Conservation (phyloP, 2,888 invertebrate genomes). For the Clunio marinus region DNA sequence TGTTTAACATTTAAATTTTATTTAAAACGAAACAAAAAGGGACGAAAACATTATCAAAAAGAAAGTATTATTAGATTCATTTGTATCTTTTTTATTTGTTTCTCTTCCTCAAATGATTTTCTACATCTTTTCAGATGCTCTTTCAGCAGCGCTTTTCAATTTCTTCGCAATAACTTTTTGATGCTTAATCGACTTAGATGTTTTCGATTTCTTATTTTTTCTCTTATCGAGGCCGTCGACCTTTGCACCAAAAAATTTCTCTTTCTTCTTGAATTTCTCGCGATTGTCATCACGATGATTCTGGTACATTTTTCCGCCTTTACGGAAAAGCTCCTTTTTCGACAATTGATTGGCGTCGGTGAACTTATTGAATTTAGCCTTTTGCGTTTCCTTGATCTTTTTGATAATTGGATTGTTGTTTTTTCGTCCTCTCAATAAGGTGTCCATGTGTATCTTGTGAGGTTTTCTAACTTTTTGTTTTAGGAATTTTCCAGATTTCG, state of each 20-base stretch:
- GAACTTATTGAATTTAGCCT: constrained; percentile 39
- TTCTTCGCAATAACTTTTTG: constrained; percentile 30
- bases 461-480: constrained; percentile 39
- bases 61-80: too few species aligned
- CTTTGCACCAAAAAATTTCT: constrained; percentile 32
- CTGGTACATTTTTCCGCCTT: constrained; percentile 28
- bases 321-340: constrained; percentile 37
- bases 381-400: constrained; percentile 28
- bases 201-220: constrained; percentile 23
- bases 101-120: too few species aligned
- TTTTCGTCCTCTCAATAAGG: constrained; percentile 35
- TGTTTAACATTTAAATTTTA: too few species aligned
- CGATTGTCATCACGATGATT: constrained; percentile 16
- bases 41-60: too few species aligned
- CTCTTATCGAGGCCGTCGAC: constrained; percentile 14
- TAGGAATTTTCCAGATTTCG: constrained; percentile 35
- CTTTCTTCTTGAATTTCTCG: constrained; percentile 3
- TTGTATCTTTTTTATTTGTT: too few species aligned
- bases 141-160: constrained; percentile 19
- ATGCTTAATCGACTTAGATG: constrained; percentile 13
- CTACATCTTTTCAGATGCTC: too few species aligned
- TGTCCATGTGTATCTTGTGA: constrained; percentile 38
- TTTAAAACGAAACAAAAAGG: too few species aligned
- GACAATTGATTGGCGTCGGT: constrained; percentile 13
- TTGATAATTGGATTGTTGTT: constrained; percentile 39